Evolutionary conservation across 2,888 invertebrate genomes (phyloP).

Genomic region (Patella caerulea): DNA sequence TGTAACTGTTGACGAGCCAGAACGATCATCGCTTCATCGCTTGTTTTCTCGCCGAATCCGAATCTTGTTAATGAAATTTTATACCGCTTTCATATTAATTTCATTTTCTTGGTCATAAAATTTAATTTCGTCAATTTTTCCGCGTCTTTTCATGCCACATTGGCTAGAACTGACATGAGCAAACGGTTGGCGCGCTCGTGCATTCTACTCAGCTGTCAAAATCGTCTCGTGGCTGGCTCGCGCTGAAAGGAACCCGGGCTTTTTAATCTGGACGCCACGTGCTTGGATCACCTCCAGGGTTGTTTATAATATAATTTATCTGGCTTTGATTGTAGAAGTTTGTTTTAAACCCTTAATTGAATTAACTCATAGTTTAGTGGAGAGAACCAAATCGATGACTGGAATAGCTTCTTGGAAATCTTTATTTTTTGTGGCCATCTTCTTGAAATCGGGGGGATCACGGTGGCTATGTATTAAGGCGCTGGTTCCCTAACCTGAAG

Average conservation of each 20-base stretch:
- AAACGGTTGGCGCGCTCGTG: slow-evolving; percentile 25
- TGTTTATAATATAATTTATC: slow-evolving; percentile 4
- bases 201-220: slow-evolving; percentile 29
- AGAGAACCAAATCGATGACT: background rate
- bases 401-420: too few relatives aligned
- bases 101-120: slow-evolving; percentile 43
- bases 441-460: too few relatives aligned
- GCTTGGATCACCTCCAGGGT: background rate
- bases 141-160: slow-evolving; percentile 36
- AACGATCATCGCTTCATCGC: slow-evolving; percentile 16
- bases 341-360: background rate
- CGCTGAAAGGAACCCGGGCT: slow-evolving; percentile 13
- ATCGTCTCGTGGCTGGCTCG: slow-evolving; percentile 20
- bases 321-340: slow-evolving; percentile 3
- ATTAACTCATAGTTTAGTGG: background rate
- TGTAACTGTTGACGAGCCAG: background rate
- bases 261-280: slow-evolving; percentile 11
- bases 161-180: slow-evolving; percentile 30
- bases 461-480: too few relatives aligned
- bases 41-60: slow-evolving; percentile 27
- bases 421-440: too few relatives aligned
- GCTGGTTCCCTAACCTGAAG: too few relatives aligned
- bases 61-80: slow-evolving; percentile 49
- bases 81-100: slow-evolving; percentile 50
- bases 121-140: slow-evolving; percentile 38